A percentile compares a stretch with the other conserved stretches of the same genome.
Evolutionary conservation across 2,888 invertebrate species (phyloP).

Genomic region (Gortyna flavago): DNA sequence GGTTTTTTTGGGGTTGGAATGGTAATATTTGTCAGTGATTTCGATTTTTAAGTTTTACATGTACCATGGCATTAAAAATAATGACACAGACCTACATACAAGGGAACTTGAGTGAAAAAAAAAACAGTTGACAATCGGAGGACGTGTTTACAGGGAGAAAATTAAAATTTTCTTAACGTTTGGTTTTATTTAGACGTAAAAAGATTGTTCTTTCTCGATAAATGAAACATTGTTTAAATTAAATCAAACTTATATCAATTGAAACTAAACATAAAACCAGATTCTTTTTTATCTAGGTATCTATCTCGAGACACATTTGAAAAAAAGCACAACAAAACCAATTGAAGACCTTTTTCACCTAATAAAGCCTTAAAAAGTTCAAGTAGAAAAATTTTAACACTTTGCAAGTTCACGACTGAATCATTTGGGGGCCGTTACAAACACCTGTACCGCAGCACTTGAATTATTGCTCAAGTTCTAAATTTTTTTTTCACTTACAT

Average conservation of each 20-base stretch:
- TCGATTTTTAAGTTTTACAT: slow-evolving; percentile 14
- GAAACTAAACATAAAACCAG: not conserved
- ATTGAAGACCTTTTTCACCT: slow-evolving; percentile 49
- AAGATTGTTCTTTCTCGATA: not conserved
- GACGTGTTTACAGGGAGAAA: not conserved
- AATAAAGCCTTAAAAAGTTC: slow-evolving; percentile 62
- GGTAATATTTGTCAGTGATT: slow-evolving; percentile 44
- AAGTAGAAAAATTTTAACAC: slow-evolving; percentile 68
- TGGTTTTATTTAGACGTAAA: not conserved
- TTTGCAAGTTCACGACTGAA: slow-evolving; percentile 73
- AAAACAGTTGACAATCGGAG: not conserved
- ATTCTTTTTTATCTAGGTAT: not conserved
- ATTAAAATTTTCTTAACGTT: not conserved
- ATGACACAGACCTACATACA: not conserved
- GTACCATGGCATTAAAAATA: not conserved
- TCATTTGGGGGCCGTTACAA: slow-evolving; percentile 69
- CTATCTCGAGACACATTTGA: not conserved
- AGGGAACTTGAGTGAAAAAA: not conserved
- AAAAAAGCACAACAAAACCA: slow-evolving; percentile 32
- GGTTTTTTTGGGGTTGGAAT: slow-evolving; percentile 63
- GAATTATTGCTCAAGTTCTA: slow-evolving; percentile 70
- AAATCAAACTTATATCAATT: not conserved
- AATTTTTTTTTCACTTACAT: slow-evolving; percentile 72
- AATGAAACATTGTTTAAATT: not conserved
- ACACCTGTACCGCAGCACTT: slow-evolving; percentile 72